Evolutionary conservation across 1,140 invertebrate genomes (phyloP), one percentile per base, ranked within the genome.

Genomic region (Pogonognathellus flavescens): DNA sequence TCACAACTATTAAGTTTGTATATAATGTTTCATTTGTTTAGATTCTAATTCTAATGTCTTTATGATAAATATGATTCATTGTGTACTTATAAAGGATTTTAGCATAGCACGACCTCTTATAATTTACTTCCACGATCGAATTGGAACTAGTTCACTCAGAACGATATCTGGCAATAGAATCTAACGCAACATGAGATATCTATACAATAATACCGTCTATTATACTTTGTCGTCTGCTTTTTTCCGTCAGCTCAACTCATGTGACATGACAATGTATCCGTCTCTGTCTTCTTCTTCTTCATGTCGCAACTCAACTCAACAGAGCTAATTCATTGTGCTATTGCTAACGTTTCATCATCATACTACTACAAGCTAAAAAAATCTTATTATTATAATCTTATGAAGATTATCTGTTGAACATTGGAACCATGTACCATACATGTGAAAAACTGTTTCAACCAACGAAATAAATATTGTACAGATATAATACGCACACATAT

Each of bases 221-320:
- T 55, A 55, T 62, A 62, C 59, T 18, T n/a, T 57, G 53, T 57
- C 53, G 53, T 57, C n/a, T n/a, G n/a, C 53, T 57, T n/a, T 57
- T 57, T 62, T 62, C 16, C 3, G 2, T 62, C 16, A 62, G n/a
- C 59, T 62, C 59, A 62, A 62, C 59, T 62, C 18, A 20, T 20
- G 20, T 62, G 59, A 62, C 59, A 62, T 62, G 59, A 62, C 59
- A 62, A 62, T 62, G 59, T 62, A 62, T 62, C 59, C n/a, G 59
- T 62, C 59, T 60, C 57, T 62, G 59, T 62, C 18, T 25, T 62
- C 0, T 83, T 25, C 57, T 83, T 25, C n/a, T 1, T 53, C 18
- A 14, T 55, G 14, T 53, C 80, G 49, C 52, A 81, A 20, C 13
- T 52, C 20, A n/a, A n/a, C n/a, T n/a, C 31, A 41, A 6, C 31